Base-by-base conservation (phyloP, 2,888 invertebrate genomes). In the Drosophila pseudotakahashii region DNA sequence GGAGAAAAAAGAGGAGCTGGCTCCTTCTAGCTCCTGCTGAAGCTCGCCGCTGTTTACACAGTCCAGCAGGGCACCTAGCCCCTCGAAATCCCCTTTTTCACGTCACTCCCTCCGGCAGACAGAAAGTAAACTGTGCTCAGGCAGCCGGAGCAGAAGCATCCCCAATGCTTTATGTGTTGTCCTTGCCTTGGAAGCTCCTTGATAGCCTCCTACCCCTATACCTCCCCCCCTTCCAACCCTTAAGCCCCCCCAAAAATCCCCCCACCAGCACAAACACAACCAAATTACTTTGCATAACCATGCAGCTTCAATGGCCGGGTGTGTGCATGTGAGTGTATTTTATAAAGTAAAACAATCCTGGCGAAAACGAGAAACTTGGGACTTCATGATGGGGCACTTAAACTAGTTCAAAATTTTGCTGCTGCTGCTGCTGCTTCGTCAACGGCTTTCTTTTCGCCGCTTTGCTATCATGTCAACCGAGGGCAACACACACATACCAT, bases 331-430 rank as follows among this genome's bases (percentile, higher is more conserved):
- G 50, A 76, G 76, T 87, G 72, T 80, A 63, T 59, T 81, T 88
- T 85, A 81, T 85, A 85, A 88, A 85, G 84, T 85, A 88, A 85
- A 85, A 85, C 87, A 85, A 85, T 85, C 89, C 89, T 85, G 84
- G 84, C 84, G 84, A 87, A 85, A 85, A 85, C 84, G 84, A 85
- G 84, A 84, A 84, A 84, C 84, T 84, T 84, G 84, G 84, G 84
- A 84, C 84, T 84, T 88, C 84, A 84, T 84, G 89, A 84, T 84
- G 84, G 87, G 88, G 84, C 89, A 84, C 84, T 84, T 88, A 85
- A 85, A 85, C 84, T 88, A 85, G 84, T 85, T 88, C 84, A 85
- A 81, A 85, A 80, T 88, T 85, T 85, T 82, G 70, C 83, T 79
- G 78, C 84, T 82, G 70, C 83, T 79, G 78, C 84, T 83, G 77